phyloP scores from a whole-genome alignment of 2,113 vertebrate species.

The Noturus placidus region DNA sequence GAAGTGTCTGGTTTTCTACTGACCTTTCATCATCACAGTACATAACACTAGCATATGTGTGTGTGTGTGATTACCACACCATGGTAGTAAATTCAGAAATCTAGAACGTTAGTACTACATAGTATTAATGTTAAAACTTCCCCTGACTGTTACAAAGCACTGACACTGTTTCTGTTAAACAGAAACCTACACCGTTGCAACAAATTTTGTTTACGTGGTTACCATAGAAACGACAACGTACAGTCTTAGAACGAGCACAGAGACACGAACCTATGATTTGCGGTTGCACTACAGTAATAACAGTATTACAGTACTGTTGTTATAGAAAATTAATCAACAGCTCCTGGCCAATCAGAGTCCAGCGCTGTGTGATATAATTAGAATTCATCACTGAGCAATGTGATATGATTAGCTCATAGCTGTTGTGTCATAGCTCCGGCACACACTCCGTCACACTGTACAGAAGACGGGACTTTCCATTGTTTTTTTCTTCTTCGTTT shows the following conservation, averaged over 20 bases:
- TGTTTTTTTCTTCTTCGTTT: conserved; percentile 15
- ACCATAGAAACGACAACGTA: neutral
- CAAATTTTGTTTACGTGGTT: neutral
- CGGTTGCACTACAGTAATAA: neutral
- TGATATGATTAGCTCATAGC: neutral
- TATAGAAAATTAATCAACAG: neutral
- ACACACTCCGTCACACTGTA: neutral
- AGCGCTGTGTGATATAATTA: neutral
- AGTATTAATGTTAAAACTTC: neutral
- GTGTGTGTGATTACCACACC: neutral
- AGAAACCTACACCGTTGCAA: neutral
- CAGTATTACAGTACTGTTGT: too few relatives aligned
- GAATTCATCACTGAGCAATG: neutral
- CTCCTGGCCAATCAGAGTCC: neutral
- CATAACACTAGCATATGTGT: neutral
- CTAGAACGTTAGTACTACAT: neutral
- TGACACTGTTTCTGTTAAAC: neutral
- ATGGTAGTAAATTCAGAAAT: neutral
- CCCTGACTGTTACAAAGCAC: neutral
- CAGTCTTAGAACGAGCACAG: neutral
- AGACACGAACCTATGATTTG: neutral
- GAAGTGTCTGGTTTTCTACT: neutral
- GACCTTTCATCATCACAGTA: conserved; percentile 35
- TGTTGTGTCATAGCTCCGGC: conserved; percentile 3
- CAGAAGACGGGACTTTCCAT: conserved; percentile 16